Evolutionary conservation across 2,113 vertebrate species (phyloP).

Genomic region (Myotis brandtii): DNA sequence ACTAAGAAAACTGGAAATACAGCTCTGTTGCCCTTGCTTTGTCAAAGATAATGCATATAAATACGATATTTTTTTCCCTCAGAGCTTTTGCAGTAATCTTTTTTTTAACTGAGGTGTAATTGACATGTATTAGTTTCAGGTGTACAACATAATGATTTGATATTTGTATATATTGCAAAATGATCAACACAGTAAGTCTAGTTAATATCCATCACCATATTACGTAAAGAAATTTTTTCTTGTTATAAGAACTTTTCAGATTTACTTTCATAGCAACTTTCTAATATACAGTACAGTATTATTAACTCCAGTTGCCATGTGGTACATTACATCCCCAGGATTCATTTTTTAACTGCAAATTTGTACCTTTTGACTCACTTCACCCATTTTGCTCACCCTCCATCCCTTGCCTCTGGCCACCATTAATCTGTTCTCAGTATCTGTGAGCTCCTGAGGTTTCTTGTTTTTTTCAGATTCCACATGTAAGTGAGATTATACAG

Average conservation of each 20-base stretch:
- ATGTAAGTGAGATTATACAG: background rate
- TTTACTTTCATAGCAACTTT: background rate
- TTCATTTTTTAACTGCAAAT: background rate
- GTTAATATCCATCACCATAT: background rate
- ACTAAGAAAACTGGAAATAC: background rate
- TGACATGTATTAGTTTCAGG: background rate
- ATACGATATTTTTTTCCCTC: background rate
- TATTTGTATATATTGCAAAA: background rate
- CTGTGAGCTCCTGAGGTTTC: background rate
- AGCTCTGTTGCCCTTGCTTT: background rate
- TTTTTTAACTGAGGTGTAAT: background rate
- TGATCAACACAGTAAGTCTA: background rate
- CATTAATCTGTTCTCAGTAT: background rate
- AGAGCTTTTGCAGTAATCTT: background rate
- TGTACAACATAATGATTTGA: background rate
- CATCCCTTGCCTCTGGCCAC: background rate
- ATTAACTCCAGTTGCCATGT: background rate
- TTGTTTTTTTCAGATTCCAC: background rate
- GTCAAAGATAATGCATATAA: background rate
- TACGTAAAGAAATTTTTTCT: background rate
- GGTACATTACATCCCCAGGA: background rate
- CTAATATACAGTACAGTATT: too few relatives aligned
- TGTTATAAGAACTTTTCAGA: background rate
- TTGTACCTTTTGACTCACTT: background rate
- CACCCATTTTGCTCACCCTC: background rate